Base-by-base conservation (phyloP, 2,113 vertebrate genomes). In the Corvus cornix region DNA sequence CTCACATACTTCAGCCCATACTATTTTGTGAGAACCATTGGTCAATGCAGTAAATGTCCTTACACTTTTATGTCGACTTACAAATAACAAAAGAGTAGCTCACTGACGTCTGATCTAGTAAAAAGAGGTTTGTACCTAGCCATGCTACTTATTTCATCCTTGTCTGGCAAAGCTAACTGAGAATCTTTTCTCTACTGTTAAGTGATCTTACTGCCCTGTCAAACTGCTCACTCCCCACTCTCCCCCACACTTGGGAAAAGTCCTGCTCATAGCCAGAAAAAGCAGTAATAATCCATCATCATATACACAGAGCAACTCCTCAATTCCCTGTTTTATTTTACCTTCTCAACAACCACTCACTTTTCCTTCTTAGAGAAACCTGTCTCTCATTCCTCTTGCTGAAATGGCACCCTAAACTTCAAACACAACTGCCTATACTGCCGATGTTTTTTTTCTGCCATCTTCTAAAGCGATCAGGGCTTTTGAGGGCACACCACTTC, bases 281-380 rank as follows among this genome's bases (percentile, higher is more conserved):
- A 91, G 74, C 55, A 91, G 74, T n/a, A 82, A 87, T 41, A 87
- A 95, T 95, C 68, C 80, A 89, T 89, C 86, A 95, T 49, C 60
- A 41, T 48, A 70, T 17, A 91, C 41, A 89, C 58, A 85, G 49
- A 85, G 43, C 62, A 90, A 63, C 58, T 91, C n/a, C 53, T 89
- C 79, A 89, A 85, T 44, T 87, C 87, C 53, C 31, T 10, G 3
- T 51, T 84, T 90, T 68, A 59, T 77, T 92, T 89, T 82, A 53
- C 58, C 53, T 92, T 95, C 80, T 67, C 30, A 11, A 59, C 66
- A 84, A 48, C 43, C 39, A 48, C 75, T 76, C 46, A 10, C 23
- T 75, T 72, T 69, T 37, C 24, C 27, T 75, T 92, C 91, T 76
- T 33, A 66, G 53, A 89, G 81, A 84, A 90, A 70, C 33, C 39